Base-by-base conservation (phyloP, 2,113 vertebrate species). In the Hassar affinis region DNA sequence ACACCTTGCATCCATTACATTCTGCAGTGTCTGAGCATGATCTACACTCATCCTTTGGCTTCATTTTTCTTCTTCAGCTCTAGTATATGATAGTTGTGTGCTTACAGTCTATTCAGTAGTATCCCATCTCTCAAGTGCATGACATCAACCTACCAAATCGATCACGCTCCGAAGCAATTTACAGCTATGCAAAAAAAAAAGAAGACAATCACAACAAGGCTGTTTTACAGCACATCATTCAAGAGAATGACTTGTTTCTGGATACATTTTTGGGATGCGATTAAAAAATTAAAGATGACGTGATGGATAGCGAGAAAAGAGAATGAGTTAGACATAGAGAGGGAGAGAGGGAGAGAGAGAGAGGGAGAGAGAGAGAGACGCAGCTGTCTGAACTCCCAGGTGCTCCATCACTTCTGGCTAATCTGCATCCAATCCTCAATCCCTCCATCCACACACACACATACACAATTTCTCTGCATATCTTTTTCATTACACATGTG, bases 351-450 rank as follows among this genome's bases (percentile, higher is more conserved):
- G 66, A 11, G 27, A 27, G 2, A 61, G 7, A 61, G 25, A 61
- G 8, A 27, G n/a, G 2, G 5, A 35, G 62, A 66, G 33, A 9
- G 17, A 38, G 68, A 25, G 68, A 71, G 45, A 75, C 0, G 9
- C 47, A 52, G 79, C 77, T 80, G 86, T 89, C 88, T 86, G 77
- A 62, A 17, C 49, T 82, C 86, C 86, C 57, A 22, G 38, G 74
- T 85, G 85, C 79, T 27, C 66, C 69, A 54, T 85, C 78, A 38
- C 75, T 72, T 78, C 69, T 61, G 74, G 74, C 79, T 86, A 82
- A 86, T 87, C 79, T 84, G 38, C 57, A 69, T 76, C 76, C 71
- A 30, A 68, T 38, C 83, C 33, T 51, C 11, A 11, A 25, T 74
- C 59, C 78, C 49, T 51, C 86, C 81, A 61, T 8, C 12, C 42